These are phyloP conservation scores for Prosapia bicincta DNA, from an alignment of 2,888 invertebrate genomes.

Conservation along the genomic window DNA sequence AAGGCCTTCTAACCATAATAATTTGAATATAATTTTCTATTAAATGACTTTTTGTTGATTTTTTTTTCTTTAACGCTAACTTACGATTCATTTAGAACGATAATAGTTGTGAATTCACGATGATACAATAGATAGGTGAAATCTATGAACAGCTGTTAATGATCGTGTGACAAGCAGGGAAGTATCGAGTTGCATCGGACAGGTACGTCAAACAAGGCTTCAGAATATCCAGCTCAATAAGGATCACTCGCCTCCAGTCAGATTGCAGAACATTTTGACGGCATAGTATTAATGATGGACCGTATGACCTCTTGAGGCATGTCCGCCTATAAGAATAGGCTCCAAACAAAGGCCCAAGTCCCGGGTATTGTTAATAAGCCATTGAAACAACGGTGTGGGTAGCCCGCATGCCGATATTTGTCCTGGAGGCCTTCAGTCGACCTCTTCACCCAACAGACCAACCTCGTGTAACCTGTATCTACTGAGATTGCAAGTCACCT, in stretches of 20 bases:
- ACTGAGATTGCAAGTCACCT: neutral
- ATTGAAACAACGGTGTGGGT: neutral
- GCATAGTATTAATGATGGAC: neutral
- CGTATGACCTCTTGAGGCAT: neutral
- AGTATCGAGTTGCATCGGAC: neutral
- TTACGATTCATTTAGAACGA: too few species aligned
- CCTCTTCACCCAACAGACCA: neutral
- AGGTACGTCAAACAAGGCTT: neutral
- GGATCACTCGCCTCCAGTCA: neutral
- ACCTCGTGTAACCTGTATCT: neutral
- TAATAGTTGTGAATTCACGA: too few species aligned
- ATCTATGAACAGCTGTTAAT: too few species aligned
- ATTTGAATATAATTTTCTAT: too few species aligned
- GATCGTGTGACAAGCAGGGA: neutral
- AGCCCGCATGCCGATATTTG: neutral
- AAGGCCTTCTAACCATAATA: too few species aligned
- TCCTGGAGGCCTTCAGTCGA: neutral
- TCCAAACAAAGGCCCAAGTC: neutral
- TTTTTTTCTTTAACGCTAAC: too few species aligned
- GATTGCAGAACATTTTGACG: neutral
- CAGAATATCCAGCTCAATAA: neutral
- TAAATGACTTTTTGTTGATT: too few species aligned
- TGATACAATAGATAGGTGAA: too few species aligned
- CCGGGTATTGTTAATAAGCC: neutral
- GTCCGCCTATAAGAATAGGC: neutral